phyloP scores from a whole-genome alignment of 2,797 vertebrate genomes.

The Erpetoichthys calabaricus region DNA sequence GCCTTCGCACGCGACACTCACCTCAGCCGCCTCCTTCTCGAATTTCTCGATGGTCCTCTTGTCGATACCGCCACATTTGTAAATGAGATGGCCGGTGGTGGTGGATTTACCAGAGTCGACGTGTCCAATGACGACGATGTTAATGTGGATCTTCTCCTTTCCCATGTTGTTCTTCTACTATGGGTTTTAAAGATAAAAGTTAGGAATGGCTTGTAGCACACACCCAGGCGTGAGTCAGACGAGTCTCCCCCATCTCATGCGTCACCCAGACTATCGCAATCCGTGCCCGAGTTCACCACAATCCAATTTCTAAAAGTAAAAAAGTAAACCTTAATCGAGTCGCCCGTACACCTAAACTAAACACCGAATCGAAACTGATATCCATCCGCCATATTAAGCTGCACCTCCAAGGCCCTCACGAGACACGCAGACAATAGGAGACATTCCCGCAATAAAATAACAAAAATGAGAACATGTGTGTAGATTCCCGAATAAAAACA shows the following conservation, averaged over 20 bases:
- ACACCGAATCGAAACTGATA: too few species aligned
- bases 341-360: too few species aligned
- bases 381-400: too few species aligned
- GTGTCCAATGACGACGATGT: slow-evolving; percentile 71
- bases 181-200: neutral
- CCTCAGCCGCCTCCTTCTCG: slow-evolving; percentile 67
- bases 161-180: slow-evolving; percentile 34
- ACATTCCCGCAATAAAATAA: too few species aligned
- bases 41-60: slow-evolving; percentile 71
- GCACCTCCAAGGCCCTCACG: too few species aligned
- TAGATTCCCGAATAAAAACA: too few species aligned
- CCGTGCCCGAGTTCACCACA: neutral
- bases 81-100: slow-evolving; percentile 61
- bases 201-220: too few species aligned
- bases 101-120: slow-evolving; percentile 71
- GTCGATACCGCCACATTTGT: slow-evolving; percentile 67
- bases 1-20: slow-evolving; percentile 17
- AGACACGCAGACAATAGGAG: too few species aligned
- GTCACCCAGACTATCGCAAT: too few species aligned
- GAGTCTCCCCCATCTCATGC: too few species aligned
- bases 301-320: neutral
- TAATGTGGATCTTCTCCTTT: slow-evolving; percentile 70
- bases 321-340: neutral
- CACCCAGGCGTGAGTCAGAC: neutral
- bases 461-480: too few species aligned